Base-by-base conservation (phyloP, 2,113 vertebrate species). In the Phoenicopterus ruber region DNA sequence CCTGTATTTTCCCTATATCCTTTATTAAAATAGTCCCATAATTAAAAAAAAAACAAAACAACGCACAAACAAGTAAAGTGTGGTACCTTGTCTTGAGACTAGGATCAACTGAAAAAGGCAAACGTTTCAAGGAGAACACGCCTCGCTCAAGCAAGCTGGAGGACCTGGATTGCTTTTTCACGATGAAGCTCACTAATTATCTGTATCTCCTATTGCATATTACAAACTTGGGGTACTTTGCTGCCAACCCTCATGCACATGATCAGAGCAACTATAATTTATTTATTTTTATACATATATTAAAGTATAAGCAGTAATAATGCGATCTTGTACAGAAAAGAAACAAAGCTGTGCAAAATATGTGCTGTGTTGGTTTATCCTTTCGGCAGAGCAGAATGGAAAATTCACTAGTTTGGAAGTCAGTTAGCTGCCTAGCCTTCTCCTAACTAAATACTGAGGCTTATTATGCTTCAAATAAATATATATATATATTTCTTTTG, bases 401-500 rank as follows among this genome's bases (percentile, higher is more conserved):
- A 96, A 97, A 97, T 95, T 96, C 65, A 83, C 67, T 88, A 95
- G 85, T 94, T 94, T 96, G 63, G 87, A 91, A 96, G 97, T 97
- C 96, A 98, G 96, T 82, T 93, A 97, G 94, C 72, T 94, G 90
- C 95, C 88, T 93, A 90, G 84, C 86, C 92, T 88, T 49, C 91
- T 95, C 93, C 95, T 85, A 77, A 87, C 92, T 96, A 90, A 98
- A 97, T 96, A 97, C 90, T 97, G 74, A 95, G 65, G 67, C 79
- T 96, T 94, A 97, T 98, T 98, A 98, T 98, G 74, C 89, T 93
- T 97, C 96, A 97, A 93, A 92, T 96, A 97, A 70, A 96, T 92
- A 94, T 34, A 92, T 71, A 95, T 89, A 82, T 92, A 88, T 96
- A 93, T 97, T 98, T 98, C 97, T 98, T 97, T 97, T 97, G 98